phyloP scores from a whole-genome alignment of 2,113 vertebrate species.

The Megaceryle maxima region DNA sequence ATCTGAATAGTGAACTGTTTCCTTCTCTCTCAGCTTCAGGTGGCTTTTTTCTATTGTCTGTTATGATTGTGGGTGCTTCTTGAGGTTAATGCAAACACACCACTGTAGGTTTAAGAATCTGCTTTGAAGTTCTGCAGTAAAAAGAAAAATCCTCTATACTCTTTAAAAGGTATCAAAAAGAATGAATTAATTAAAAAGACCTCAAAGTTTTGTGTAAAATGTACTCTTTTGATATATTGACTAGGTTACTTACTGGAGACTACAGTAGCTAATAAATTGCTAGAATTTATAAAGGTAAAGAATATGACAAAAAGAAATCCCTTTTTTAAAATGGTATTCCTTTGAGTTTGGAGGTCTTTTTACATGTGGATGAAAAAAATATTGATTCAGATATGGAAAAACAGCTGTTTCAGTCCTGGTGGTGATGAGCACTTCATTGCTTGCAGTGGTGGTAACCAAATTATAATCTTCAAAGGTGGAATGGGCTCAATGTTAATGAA shows the following conservation, averaged over 20 bases:
- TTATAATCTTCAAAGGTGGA: constrained; percentile 60
- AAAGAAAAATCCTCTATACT: not conserved
- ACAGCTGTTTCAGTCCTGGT: not conserved
- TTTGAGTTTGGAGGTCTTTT: not conserved
- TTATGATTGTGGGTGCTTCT: constrained; percentile 10
- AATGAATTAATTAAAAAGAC: not conserved
- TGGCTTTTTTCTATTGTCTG: not conserved
- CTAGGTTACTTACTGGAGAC: not conserved
- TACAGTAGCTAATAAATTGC: not conserved
- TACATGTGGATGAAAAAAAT: not conserved
- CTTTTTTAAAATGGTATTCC: not conserved
- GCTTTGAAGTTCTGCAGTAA: not conserved
- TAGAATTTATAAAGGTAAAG: not conserved
- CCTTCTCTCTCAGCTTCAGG: not conserved
- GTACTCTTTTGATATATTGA: not conserved
- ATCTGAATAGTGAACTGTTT: not conserved
- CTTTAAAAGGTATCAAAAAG: not conserved
- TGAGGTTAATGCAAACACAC: constrained; percentile 30
- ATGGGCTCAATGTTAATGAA: constrained; percentile 6
- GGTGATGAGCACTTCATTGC: not conserved
- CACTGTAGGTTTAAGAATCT: constrained; percentile 4
- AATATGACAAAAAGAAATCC: not conserved
- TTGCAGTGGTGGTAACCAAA: not conserved
- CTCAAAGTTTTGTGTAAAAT: not conserved
- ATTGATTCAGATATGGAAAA: not conserved